These are phyloP conservation scores for Garrulus glandarius DNA, from an alignment of 2,797 vertebrate species.

Conservation along the genomic window DNA sequence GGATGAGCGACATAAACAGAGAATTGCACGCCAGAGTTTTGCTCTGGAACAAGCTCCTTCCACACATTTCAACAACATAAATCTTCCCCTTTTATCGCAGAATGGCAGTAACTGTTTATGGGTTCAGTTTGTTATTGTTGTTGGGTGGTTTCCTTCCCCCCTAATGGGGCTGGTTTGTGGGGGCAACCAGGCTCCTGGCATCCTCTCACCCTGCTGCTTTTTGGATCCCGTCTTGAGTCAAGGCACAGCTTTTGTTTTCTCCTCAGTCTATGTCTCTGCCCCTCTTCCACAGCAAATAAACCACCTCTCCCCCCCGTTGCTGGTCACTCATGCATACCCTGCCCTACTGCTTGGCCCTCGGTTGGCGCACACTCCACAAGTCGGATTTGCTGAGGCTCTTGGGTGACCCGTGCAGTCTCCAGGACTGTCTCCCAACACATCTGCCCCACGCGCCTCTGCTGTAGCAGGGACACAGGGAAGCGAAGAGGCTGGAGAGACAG, in stretches of 20 bases:
- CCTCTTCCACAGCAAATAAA: not conserved
- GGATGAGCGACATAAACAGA: conserved; percentile 53
- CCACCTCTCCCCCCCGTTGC: not conserved
- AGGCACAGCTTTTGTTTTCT: conserved; percentile 4
- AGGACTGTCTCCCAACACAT: not conserved
- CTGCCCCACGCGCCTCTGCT: accelerated
- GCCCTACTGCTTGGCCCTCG: not conserved
- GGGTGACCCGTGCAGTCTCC: accelerated
- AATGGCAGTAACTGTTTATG: conserved; percentile 41
- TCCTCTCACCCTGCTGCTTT: not conserved
- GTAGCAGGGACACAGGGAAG: not conserved
- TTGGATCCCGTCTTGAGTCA: not conserved
- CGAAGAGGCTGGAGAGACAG: not conserved
- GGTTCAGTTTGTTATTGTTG: not conserved
- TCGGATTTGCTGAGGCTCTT: not conserved
- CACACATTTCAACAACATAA: conserved; percentile 66
- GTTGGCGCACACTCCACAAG: accelerated
- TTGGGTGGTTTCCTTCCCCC: not conserved
- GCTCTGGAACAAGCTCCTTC: conserved; percentile 53
- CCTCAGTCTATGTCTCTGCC: not conserved
- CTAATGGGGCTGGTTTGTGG: not conserved
- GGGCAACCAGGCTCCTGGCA: not conserved
- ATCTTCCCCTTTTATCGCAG: conserved; percentile 52
- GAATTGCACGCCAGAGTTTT: conserved; percentile 36
- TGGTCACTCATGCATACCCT: not conserved